A percentile compares a stretch with the other conserved stretches of the same genome.
Conservation (phyloP, 2,113 vertebrate species). For the Rhinolophus sinicus region DNA sequence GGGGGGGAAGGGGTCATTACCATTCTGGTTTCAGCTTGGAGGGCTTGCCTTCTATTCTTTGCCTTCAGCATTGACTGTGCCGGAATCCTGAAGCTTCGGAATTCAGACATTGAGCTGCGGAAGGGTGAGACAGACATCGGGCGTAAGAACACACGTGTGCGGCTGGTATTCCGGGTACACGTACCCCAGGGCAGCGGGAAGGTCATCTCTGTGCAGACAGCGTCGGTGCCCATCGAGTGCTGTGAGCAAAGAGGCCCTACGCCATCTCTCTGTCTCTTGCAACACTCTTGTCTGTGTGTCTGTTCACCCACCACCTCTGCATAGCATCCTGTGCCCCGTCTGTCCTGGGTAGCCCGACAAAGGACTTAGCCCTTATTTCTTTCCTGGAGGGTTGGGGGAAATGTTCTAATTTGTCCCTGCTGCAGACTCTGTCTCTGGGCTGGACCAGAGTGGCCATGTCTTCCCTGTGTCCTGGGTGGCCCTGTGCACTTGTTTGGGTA, state of each 20-base stretch:
- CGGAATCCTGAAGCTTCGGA: slow-evolving; percentile 94
- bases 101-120: slow-evolving; percentile 95
- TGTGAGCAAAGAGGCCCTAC: slow-evolving; percentile 87
- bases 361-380: neutral
- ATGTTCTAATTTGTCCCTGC: neutral
- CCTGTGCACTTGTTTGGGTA: neutral
- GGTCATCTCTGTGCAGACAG: slow-evolving; percentile 91
- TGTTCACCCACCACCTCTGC: neutral
- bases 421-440: neutral
- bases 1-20: neutral
- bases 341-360: neutral
- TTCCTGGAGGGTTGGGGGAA: neutral
- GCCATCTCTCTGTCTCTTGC: slow-evolving; percentile 14
- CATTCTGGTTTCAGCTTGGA: neutral
- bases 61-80: slow-evolving; percentile 93
- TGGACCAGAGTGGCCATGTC: neutral
- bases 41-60: neutral
- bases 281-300: neutral
- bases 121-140: slow-evolving; percentile 96
- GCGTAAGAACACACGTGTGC: slow-evolving; percentile 94
- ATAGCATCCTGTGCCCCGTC: neutral
- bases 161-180: slow-evolving; percentile 93
- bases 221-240: slow-evolving; percentile 94
- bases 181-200: slow-evolving; percentile 90
- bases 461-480: neutral